Conservation (phyloP, 37 sponge, comb jelly and placozoan genomes). For the Oopsacas minuta region DNA sequence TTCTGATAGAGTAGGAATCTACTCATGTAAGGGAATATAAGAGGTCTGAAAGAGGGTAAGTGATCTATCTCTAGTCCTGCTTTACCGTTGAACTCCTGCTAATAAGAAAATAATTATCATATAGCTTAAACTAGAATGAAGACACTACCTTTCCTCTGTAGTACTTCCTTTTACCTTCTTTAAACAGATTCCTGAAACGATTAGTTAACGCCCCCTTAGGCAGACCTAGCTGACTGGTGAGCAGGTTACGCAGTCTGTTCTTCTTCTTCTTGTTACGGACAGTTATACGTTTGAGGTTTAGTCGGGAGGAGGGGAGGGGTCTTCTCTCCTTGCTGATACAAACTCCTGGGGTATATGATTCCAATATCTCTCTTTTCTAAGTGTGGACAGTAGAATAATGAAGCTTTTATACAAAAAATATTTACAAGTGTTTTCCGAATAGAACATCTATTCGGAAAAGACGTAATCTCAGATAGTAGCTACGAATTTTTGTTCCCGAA, state of each 20-base stretch:
- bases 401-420: not conserved
- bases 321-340: not conserved
- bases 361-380: slow-evolving; percentile 2
- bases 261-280: not conserved
- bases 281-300: not conserved
- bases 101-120: not conserved
- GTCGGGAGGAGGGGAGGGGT: not conserved
- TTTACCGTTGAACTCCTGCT: not conserved
- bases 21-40: not conserved
- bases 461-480: too few species aligned
- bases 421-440: too few species aligned
- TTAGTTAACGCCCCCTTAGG: slow-evolving; percentile 1
- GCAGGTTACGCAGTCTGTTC: slow-evolving; percentile 14
- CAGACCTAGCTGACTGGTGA: slow-evolving; percentile 17
- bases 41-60: not conserved
- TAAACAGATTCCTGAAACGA: not conserved
- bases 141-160: not conserved
- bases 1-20: slow-evolving; percentile 8
- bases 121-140: not conserved
- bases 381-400: not conserved
- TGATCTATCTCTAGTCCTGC: not conserved
- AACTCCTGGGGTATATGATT: not conserved
- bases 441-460: too few species aligned
- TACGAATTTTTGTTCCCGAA: too few species aligned
- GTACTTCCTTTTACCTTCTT: not conserved